Evolutionary conservation across 2,888 invertebrate species (phyloP).

Genomic region (Stegophylla sp.): DNA sequence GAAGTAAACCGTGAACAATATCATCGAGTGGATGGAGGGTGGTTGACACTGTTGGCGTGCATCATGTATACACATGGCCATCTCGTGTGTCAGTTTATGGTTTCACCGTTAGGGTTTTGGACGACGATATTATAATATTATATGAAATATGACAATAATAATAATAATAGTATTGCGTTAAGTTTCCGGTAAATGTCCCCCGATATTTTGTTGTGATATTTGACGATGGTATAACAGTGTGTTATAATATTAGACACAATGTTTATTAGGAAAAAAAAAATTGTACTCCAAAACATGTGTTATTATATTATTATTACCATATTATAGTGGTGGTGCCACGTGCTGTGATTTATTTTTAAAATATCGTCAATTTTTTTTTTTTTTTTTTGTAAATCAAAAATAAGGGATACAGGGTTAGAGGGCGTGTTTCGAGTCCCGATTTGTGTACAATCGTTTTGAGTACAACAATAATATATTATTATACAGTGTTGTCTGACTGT

Average conservation of each 20-base stretch:
- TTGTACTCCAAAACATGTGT: no score
- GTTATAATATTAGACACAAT: no score
- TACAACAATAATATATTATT: not conserved
- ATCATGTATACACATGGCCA: slow-evolving; percentile 30
- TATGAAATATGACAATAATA: not conserved
- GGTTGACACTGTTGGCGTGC: not conserved
- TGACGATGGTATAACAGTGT: no score
- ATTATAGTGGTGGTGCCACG: no score
- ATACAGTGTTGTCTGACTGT: not conserved
- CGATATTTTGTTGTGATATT: not conserved
- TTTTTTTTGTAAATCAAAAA: not conserved
- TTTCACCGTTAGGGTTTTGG: not conserved
- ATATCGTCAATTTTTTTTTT: not conserved
- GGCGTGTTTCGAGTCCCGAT: not conserved
- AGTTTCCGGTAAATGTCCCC: not conserved
- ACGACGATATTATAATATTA: no score
- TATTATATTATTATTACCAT: no score
- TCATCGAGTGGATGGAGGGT: not conserved
- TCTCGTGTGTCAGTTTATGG: no score
- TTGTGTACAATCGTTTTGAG: not conserved
- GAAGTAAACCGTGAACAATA: slow-evolving; percentile 22
- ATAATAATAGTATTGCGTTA: not conserved
- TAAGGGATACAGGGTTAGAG: not conserved
- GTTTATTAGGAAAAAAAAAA: no score
- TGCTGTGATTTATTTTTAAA: no score